Conservation (phyloP, 2,113 vertebrate genomes). For the Polypterus senegalus region DNA sequence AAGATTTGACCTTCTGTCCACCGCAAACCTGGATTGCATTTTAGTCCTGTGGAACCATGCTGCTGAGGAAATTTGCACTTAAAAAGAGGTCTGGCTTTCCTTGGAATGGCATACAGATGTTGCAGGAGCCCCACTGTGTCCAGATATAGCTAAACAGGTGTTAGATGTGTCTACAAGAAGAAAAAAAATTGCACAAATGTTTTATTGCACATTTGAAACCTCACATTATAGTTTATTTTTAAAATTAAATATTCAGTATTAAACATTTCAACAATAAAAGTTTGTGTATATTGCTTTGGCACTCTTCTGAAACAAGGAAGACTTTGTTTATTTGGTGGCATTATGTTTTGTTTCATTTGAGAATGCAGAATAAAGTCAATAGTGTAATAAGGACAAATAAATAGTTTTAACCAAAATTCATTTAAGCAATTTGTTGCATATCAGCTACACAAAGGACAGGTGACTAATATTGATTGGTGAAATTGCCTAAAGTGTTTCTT, state of each 20-base stretch:
- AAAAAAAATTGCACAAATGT: conserved; percentile 9
- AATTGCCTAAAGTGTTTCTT: no score
- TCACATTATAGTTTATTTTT: conserved; percentile 5
- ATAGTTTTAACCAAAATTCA: no score
- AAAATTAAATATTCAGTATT: conserved; percentile 2
- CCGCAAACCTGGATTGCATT: conserved; percentile 11
- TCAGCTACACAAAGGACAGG: no score
- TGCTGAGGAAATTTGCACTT: conserved; percentile 19
- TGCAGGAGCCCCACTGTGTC: conserved; percentile 1
- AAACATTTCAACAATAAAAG: neutral
- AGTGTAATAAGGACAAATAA: no score
- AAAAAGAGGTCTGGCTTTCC: conserved; percentile 10
- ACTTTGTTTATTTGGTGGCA: no score
- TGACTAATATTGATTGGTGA: no score
- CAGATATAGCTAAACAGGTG: conserved; percentile 29
- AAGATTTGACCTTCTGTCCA: conserved; percentile 10
- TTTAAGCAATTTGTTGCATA: no score
- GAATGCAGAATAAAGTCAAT: no score
- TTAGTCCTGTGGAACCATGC: conserved; percentile 14
- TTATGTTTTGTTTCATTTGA: no score
- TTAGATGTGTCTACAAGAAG: conserved; percentile 7
- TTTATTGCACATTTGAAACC: neutral
- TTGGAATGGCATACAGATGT: conserved; percentile 23
- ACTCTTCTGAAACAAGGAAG: no score
- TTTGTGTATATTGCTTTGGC: neutral